Base-by-base conservation (phyloP, 2,113 vertebrate genomes). In the Isurus oxyrinchus region DNA sequence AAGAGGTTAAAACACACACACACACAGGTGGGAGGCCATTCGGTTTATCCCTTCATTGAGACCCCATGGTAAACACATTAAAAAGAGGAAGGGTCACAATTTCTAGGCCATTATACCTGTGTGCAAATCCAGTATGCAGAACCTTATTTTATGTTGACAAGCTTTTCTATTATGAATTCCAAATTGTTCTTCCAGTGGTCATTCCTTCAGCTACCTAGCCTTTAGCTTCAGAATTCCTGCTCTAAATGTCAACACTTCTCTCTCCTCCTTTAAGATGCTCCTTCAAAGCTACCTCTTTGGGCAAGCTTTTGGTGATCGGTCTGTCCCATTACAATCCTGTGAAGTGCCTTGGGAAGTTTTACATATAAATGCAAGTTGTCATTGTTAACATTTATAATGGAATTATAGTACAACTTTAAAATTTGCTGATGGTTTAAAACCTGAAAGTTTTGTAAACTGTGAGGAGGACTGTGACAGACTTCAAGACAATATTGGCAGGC, bases 1-100 rank as follows among this genome's bases (percentile, higher is more conserved):
- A 94, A 66, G 59, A 94, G 59, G 59, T 94, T 63, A 94, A 94
- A 94, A 94, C 90, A 91, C 88, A 91, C 55, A 31, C 88, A 13
- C 87, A n/a, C 14, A 35, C 35, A 84, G 4, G 81, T 84, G 81
- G 40, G 40, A 84, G 81, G 81, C 81, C 81, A 40, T 81, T 40
- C 13, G 19, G 88, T 91, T 91, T 31, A 91, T 13, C 57, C 57
- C 90, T 93, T 94, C 90, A 93, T 63, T 94, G 59, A 94, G 40
- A 63, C 59, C 35, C 90, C 8, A 40, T 6, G 35, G 59, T 94
- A 94, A 94, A 94, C 59, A 63, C n/a, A 66, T 63, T 63, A 40
- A 19, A 21, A 63, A 40, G 31, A 63, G 19, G 53, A 35, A 35
- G 31, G 63, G 35, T 40, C 35, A 93, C n/a, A 63, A 94, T 63